phyloP scores from a whole-genome alignment of 2,888 invertebrate species.

The Melanophora roralis region DNA sequence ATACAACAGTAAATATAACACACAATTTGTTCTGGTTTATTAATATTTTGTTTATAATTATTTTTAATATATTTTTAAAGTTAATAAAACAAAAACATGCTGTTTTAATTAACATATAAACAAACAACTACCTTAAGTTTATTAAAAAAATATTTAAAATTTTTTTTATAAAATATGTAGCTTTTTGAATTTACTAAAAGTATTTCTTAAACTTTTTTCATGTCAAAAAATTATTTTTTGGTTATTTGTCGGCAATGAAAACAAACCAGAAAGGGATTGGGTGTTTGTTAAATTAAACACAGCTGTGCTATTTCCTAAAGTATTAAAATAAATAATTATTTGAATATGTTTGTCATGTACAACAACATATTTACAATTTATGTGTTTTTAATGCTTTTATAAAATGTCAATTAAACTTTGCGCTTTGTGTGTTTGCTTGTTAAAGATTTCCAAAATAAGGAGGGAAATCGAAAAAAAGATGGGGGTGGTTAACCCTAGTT shows the following conservation, averaged over 20 bases:
- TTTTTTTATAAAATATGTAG: no score
- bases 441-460: background rate
- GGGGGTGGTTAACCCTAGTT: constrained; percentile 35
- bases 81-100: background rate
- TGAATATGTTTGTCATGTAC: constrained; percentile 12
- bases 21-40: background rate
- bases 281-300: constrained; percentile 32
- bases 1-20: background rate
- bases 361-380: no score
- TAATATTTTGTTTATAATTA: constrained; percentile 17
- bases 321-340: background rate
- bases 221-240: background rate
- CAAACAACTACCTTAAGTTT: background rate
- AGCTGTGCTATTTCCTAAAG: constrained; percentile 41
- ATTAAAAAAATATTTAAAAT: background rate
- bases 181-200: no score
- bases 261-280: background rate
- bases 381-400: constrained; percentile 14
- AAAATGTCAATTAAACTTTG: constrained; percentile 57
- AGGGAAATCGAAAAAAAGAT: background rate
- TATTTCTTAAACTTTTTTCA: background rate
- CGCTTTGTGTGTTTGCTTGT: background rate
- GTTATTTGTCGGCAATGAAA: background rate
- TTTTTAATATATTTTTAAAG: background rate
- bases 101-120: background rate